These are phyloP conservation scores for Brassicogethes aeneus DNA, from an alignment of 2,888 invertebrate genomes.

Conservation along the genomic window DNA sequence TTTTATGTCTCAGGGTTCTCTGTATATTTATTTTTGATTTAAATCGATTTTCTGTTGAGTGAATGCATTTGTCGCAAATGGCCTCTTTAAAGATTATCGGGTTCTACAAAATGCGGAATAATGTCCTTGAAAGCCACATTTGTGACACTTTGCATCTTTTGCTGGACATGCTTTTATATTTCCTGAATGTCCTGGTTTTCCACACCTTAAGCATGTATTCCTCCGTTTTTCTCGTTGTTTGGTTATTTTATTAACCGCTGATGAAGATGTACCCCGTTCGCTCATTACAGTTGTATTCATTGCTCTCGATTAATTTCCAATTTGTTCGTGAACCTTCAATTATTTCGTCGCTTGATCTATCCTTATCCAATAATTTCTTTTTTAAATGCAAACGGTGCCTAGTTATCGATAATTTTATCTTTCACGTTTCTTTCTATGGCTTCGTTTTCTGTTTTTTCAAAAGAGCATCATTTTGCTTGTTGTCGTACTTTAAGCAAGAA, in stretches of 20 bases:
- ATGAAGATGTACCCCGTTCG: background rate
- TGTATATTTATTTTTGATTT: no score
- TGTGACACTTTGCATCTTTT: no score
- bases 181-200: no score
- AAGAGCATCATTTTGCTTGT: background rate
- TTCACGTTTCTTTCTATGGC: background rate
- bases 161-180: no score
- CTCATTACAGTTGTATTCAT: slow-evolving; percentile 7
- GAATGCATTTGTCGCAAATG: no score
- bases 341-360: slow-evolving; percentile 18
- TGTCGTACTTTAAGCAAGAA: background rate
- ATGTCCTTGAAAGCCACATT: no score
- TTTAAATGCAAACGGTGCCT: slow-evolving; percentile 20
- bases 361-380: slow-evolving; percentile 21
- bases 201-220: no score
- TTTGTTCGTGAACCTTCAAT: slow-evolving; percentile 20
- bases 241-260: background rate
- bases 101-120: no score
- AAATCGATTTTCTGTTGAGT: no score
- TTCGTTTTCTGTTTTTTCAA: background rate
- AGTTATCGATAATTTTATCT: slow-evolving; percentile 4
- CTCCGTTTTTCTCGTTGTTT: background rate
- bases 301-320: slow-evolving; percentile 11
- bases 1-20: no score
- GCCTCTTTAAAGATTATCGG: no score